Evolutionary conservation across 2,797 vertebrate genomes (phyloP).

Genomic region (Chrysolophus pictus): DNA sequence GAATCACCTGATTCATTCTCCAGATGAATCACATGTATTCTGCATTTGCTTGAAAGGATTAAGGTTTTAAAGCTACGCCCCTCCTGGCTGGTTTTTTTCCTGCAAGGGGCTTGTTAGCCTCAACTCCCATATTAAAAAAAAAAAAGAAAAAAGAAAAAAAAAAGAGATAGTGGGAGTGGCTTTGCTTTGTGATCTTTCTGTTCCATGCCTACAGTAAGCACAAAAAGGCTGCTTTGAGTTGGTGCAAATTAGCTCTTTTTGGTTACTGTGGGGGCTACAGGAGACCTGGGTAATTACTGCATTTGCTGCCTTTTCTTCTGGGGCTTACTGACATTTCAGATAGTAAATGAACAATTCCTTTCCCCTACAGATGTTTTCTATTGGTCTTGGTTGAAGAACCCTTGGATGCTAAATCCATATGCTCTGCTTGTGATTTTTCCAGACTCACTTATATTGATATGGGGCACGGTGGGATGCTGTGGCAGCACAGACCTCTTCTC

Average conservation of each 20-base stretch:
- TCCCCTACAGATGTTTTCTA: slow-evolving; percentile 59
- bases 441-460: neutral
- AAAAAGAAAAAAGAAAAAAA: neutral
- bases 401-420: slow-evolving; percentile 32
- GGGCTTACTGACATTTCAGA: slow-evolving; percentile 50
- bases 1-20: slow-evolving; percentile 3
- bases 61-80: slow-evolving; percentile 12
- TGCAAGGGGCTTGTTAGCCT: neutral
- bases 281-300: neutral
- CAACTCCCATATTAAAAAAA: neutral
- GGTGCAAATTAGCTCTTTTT: slow-evolving; percentile 10
- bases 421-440: slow-evolving; percentile 3
- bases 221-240: neutral
- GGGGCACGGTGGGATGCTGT: neutral
- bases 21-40: slow-evolving; percentile 25
- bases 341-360: slow-evolving; percentile 25
- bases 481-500: neutral
- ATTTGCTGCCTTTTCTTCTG: slow-evolving; percentile 32
- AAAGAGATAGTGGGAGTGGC: neutral
- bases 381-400: slow-evolving; percentile 46
- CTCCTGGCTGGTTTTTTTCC: slow-evolving; percentile 4
- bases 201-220: neutral
- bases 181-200: slow-evolving; percentile 38
- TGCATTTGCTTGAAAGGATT: slow-evolving; percentile 46
- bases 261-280: neutral